Percentiles rank a stretch among this genome's conserved stretches.
Evolutionary conservation across 1,140 invertebrate genomes (phyloP).

Genomic region (Colletes latitarsis): DNA sequence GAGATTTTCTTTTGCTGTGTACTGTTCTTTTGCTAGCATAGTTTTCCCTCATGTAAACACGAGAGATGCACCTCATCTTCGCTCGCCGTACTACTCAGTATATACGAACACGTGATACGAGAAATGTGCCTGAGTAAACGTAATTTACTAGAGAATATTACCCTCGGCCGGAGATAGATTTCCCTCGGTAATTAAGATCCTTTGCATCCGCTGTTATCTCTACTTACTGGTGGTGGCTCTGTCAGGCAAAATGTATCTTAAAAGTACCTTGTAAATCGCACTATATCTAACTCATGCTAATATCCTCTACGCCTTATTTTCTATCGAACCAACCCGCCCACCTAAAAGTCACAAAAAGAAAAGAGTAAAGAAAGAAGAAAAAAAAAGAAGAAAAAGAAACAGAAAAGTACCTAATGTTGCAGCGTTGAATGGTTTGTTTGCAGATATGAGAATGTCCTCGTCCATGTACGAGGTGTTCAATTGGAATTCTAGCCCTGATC

Average conservation of each 20-base stretch:
- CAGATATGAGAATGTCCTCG: constrained; percentile 87
- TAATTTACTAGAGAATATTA: constrained; percentile 42
- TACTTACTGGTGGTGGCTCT: constrained; percentile 60
- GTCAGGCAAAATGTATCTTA: constrained; percentile 35
- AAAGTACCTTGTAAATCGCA: constrained; percentile 40
- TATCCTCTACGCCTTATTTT: constrained; percentile 11
- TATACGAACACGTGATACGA: constrained; percentile 24
- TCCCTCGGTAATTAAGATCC: constrained; percentile 31
- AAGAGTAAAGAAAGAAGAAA: background rate
- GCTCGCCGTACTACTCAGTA: constrained; percentile 23
- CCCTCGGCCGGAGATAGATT: constrained; percentile 9
- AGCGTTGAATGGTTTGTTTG: constrained; percentile 78
- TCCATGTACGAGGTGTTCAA: constrained; percentile 90
- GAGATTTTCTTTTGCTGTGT: background rate
- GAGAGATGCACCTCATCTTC: constrained; percentile 53
- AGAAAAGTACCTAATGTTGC: constrained; percentile 48
- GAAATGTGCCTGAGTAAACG: constrained; percentile 38
- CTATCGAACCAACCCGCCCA: constrained; percentile 5
- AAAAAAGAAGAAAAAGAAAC: constrained; percentile 17
- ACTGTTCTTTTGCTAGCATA: constrained; percentile 26
- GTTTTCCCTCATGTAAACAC: constrained; percentile 33
- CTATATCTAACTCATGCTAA: constrained; percentile 58
- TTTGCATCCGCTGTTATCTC: constrained; percentile 43
- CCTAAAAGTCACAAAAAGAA: background rate
- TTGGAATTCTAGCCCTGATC: constrained; percentile 83